A percentile compares a stretch with the other conserved stretches of the same genome.
phyloP scores from a whole-genome alignment of 2,797 vertebrate species.

The Columba guinea region DNA sequence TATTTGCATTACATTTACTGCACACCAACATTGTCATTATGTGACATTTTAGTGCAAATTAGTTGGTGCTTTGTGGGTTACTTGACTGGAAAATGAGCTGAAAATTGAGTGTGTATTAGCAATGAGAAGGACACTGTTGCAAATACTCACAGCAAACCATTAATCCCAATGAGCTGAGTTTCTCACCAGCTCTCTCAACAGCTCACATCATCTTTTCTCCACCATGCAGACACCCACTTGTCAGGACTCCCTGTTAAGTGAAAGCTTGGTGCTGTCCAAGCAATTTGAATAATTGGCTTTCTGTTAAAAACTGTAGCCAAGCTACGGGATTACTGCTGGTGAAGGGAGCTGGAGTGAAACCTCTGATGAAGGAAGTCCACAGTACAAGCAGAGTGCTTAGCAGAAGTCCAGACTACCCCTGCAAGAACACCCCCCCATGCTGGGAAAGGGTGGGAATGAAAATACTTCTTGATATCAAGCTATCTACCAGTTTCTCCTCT shows the following conservation, averaged over 20 bases:
- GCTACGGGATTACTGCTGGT: background rate
- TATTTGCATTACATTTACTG: background rate
- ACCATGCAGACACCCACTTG: background rate
- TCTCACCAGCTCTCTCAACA: background rate
- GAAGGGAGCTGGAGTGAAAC: background rate
- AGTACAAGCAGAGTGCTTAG: background rate
- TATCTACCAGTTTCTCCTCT: background rate
- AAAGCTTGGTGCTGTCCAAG: conserved; percentile 1
- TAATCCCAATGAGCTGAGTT: background rate
- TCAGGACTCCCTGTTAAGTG: background rate
- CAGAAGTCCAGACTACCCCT: background rate
- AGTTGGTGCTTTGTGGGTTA: background rate
- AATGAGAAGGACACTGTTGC: background rate
- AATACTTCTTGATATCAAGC: background rate
- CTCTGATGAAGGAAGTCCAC: background rate
- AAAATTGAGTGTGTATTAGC: background rate
- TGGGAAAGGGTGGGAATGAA: background rate
- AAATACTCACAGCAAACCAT: background rate
- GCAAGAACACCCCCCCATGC: background rate
- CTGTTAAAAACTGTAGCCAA: background rate
- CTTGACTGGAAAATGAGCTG: conserved; percentile 35
- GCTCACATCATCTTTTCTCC: background rate
- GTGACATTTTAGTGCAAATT: rapidly evolving
- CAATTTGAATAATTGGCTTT: conserved; percentile 41
- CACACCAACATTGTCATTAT: background rate